Conservation (phyloP, 2,113 vertebrate species). For the Lynx canadensis region DNA sequence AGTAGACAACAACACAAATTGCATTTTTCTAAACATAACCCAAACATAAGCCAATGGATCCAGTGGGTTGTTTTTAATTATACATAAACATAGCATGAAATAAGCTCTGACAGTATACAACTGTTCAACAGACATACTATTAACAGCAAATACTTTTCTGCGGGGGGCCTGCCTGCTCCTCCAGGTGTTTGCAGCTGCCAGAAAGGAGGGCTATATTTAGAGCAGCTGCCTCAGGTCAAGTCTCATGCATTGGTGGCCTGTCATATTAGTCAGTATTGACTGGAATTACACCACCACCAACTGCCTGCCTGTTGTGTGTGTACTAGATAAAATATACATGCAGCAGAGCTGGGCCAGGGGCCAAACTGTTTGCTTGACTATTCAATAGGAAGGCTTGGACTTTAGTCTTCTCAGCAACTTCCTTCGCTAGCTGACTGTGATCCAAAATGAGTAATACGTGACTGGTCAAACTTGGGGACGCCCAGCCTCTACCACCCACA, state of each 20-base stretch:
- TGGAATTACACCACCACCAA: constrained; percentile 71
- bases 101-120: not conserved
- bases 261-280: constrained; percentile 78
- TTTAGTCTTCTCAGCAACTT: constrained; percentile 64
- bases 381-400: constrained; percentile 44
- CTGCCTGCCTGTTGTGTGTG: constrained; percentile 57
- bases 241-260: constrained; percentile 67
- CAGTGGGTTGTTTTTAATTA: constrained; percentile 27
- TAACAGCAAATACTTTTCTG: constrained; percentile 37
- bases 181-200: constrained; percentile 71
- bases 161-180: constrained; percentile 59
- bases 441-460: not conserved
- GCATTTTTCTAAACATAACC: constrained; percentile 45
- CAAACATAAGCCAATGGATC: not conserved
- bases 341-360: constrained; percentile 55
- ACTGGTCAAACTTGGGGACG: not conserved
- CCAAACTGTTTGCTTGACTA: constrained; percentile 69
- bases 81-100: not conserved
- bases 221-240: constrained; percentile 74
- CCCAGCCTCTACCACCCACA: not conserved
- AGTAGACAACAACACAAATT: not conserved
- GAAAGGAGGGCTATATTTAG: constrained; percentile 82
- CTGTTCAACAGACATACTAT: not conserved
- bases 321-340: constrained; percentile 81
- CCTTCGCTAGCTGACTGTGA: constrained; percentile 50